A percentile compares a stretch with the other conserved stretches of the same genome.
Conservation (phyloP, 2,797 vertebrate genomes). For the Threskiornis aethiopicus region DNA sequence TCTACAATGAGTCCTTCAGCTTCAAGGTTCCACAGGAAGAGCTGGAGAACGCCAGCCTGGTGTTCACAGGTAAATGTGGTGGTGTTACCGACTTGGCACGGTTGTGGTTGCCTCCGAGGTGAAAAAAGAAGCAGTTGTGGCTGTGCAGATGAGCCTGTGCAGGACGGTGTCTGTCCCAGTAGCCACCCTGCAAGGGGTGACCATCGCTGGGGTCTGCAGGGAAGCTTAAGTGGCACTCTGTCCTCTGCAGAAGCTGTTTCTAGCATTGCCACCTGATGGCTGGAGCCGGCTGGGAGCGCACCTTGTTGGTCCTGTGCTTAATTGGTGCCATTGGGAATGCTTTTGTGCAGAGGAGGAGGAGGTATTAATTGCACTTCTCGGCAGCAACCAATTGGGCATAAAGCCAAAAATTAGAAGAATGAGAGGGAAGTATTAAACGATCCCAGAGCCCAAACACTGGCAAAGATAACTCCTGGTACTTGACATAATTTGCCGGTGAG, state of each 20-base stretch:
- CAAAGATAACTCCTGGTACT: neutral
- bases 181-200: neutral
- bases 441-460: neutral
- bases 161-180: neutral
- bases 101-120: rapidly evolving
- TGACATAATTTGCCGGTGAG: neutral
- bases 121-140: neutral
- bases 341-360: neutral
- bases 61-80: constrained; percentile 84
- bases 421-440: neutral
- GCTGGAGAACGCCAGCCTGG: constrained; percentile 86
- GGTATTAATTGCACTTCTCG: neutral
- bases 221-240: neutral
- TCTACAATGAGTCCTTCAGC: constrained; percentile 90
- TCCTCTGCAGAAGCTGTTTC: neutral
- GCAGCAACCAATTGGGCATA: neutral
- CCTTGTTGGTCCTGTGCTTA: neutral
- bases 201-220: rapidly evolving
- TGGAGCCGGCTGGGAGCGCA: neutral
- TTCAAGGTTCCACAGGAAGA: constrained; percentile 88
- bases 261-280: neutral
- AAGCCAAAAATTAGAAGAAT: neutral
- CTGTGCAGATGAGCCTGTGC: neutral
- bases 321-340: neutral
- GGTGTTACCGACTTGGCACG: rapidly evolving